Evolutionary conservation across 1,140 invertebrate species (phyloP), one percentile per base, ranked within the genome.

Genomic region (Cherax destructor): DNA sequence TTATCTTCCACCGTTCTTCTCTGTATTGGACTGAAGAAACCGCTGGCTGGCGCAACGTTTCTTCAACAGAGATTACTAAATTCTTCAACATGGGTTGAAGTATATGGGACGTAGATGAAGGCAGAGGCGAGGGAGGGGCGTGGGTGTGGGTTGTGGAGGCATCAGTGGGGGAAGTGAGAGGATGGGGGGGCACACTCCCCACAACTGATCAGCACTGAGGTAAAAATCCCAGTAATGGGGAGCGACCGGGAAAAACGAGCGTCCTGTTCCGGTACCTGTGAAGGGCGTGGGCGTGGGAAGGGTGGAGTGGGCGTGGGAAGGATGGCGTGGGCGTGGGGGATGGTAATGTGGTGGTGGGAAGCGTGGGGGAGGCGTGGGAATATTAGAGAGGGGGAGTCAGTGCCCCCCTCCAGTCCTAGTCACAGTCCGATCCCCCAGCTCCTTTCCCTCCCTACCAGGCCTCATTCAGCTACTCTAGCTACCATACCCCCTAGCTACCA

Each of bases 191-290:
- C 79, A 52, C 79, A 81, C 50, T 59, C 79, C 56, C 10, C 18
- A 47, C 69, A 24, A 21, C n/a, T 74, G n/a, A 30, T 74, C n/a
- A 30, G 5, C 5, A 56, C 79, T 50, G 79, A 50, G n/a, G 24
- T 81, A 81, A 81, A 81, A 81, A n/a, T 81, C 79, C 79, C 50
- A 13, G 79, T 81, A 81, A 81, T 81, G 56, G 79, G 30, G n/a
- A 81, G 79, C 49, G 11, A 81, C 79, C 56, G 18, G 79, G 10
- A 81, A 81, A 81, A 81, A 81, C 56, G 9, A 56, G 24, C 79
- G 79, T 81, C 79, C 79, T 81, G 49, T 81, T 81, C 79, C 79
- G 79, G 79, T 81, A 81, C 24, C 21, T 11, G 61, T 47, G 56
- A 21, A 47, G 61, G 81, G 56, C 61, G 61, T 65, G 61, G 61